Evolutionary conservation across 2,888 invertebrate genomes (phyloP).

Genomic region (Poecilus cupreus): DNA sequence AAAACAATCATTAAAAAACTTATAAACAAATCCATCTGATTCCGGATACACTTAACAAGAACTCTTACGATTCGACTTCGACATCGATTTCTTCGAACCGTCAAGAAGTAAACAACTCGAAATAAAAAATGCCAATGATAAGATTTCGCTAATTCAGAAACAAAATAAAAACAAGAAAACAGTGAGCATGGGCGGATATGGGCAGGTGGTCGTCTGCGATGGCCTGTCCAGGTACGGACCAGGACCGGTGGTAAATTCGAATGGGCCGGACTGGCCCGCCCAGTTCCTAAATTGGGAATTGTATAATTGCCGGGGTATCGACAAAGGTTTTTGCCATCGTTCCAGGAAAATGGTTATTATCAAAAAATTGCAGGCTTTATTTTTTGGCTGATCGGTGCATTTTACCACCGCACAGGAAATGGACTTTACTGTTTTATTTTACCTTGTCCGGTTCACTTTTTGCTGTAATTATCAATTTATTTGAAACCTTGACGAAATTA

Average conservation of each 20-base stretch:
- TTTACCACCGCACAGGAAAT: constrained; percentile 54
- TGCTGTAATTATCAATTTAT: background rate
- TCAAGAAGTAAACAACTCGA: constrained; percentile 24
- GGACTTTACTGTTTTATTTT: constrained; percentile 28
- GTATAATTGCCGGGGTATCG: constrained; percentile 42
- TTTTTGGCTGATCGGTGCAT: constrained; percentile 52
- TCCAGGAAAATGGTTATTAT: constrained; percentile 54
- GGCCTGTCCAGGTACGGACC: constrained; percentile 27
- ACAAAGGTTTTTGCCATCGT: constrained; percentile 24
- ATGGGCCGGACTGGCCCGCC: constrained; percentile 48
- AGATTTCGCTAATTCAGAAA: constrained; percentile 25
- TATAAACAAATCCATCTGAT: constrained; percentile 18
- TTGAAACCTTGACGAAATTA: constrained; percentile 1
- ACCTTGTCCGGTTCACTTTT: background rate
- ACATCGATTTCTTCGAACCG: constrained; percentile 20
- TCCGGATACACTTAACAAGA: constrained; percentile 35
- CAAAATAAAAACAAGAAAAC: constrained; percentile 16
- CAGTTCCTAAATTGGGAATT: constrained; percentile 46
- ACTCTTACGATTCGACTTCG: background rate
- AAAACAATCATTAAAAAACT: background rate
- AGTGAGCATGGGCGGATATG: constrained; percentile 33
- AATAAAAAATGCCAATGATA: constrained; percentile 32
- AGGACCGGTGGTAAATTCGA: constrained; percentile 7
- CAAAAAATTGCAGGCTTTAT: constrained; percentile 48
- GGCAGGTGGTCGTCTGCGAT: constrained; percentile 12